phyloP scores from a whole-genome alignment of 2,888 invertebrate species.

The Latrodectus hesperus region DNA sequence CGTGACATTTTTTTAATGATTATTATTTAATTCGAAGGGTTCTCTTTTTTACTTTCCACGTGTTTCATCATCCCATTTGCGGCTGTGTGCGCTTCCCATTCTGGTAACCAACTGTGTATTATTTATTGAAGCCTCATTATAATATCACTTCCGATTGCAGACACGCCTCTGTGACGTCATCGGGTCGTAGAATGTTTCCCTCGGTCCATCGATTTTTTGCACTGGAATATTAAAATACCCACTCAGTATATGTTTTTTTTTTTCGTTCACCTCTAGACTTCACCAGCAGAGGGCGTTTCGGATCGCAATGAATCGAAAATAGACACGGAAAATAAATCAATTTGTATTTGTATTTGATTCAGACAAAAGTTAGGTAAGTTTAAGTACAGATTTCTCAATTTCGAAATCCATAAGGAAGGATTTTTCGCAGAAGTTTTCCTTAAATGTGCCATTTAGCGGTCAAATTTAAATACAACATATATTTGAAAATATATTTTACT shows the following conservation, averaged over 20 bases:
- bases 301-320: neutral
- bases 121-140: constrained; percentile 67
- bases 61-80: constrained; percentile 20
- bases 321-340: neutral
- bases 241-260: neutral
- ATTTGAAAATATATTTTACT: neutral
- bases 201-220: constrained; percentile 55
- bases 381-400: too few relatives aligned
- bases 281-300: constrained; percentile 28
- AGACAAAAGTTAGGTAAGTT: too few relatives aligned
- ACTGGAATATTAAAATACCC: constrained; percentile 18
- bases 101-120: constrained; percentile 52
- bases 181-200: constrained; percentile 40
- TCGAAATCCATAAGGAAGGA: too few relatives aligned
- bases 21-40: constrained; percentile 58
- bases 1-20: constrained; percentile 65
- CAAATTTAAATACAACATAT: neutral
- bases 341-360: too few relatives aligned
- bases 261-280: constrained; percentile 8
- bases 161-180: constrained; percentile 63
- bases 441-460: neutral
- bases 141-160: constrained; percentile 66
- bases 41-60: neutral
- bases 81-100: constrained; percentile 42
- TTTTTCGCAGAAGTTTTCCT: neutral